Percentiles rank a stretch among this genome's conserved stretches.
These are phyloP conservation scores for Belgica antarctica DNA, from an alignment of 2,888 invertebrate genomes.

Conservation along the genomic window DNA sequence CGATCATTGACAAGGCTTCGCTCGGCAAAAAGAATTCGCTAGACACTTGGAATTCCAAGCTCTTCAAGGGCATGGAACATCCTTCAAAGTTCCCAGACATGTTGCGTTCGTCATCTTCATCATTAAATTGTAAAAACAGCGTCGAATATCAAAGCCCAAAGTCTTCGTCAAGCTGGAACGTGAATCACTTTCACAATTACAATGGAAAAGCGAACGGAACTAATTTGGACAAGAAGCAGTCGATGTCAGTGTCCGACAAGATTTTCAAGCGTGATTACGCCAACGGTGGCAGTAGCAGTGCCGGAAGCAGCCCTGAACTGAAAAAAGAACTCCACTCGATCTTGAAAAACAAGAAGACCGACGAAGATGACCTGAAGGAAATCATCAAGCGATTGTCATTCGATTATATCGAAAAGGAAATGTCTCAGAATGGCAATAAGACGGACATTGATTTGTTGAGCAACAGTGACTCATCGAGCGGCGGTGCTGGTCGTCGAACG, in stretches of 20 bases:
- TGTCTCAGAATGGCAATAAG: slow-evolving; percentile 34
- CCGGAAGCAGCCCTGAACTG: slow-evolving; percentile 26
- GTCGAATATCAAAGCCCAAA: not conserved
- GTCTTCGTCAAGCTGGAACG: slow-evolving; percentile 39
- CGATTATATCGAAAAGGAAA: slow-evolving; percentile 42
- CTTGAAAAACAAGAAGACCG: slow-evolving; percentile 38
- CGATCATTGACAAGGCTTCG: slow-evolving; percentile 23
- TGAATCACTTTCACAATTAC: slow-evolving; percentile 41
- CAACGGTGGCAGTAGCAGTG: not conserved
- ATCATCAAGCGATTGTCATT: slow-evolving; percentile 43
- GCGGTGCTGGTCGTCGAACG: slow-evolving; percentile 36
- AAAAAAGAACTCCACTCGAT: slow-evolving; percentile 42
- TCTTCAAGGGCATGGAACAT: slow-evolving; percentile 61
- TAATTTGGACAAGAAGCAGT: slow-evolving; percentile 26
- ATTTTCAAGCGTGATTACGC: slow-evolving; percentile 33
- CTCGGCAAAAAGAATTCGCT: slow-evolving; percentile 1
- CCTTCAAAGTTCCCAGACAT: slow-evolving; percentile 70
- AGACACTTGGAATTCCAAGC: slow-evolving; percentile 43
- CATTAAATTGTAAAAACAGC: not conserved
- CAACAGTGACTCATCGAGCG: slow-evolving; percentile 42
- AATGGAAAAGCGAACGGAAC: not conserved
- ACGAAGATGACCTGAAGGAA: slow-evolving; percentile 39
- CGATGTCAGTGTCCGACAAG: slow-evolving; percentile 26
- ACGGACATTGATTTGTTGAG: slow-evolving; percentile 40
- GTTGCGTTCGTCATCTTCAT: slow-evolving; percentile 56